Conservation (phyloP, 2,113 vertebrate species). For the Gnathonemus echidnorhynchus region DNA sequence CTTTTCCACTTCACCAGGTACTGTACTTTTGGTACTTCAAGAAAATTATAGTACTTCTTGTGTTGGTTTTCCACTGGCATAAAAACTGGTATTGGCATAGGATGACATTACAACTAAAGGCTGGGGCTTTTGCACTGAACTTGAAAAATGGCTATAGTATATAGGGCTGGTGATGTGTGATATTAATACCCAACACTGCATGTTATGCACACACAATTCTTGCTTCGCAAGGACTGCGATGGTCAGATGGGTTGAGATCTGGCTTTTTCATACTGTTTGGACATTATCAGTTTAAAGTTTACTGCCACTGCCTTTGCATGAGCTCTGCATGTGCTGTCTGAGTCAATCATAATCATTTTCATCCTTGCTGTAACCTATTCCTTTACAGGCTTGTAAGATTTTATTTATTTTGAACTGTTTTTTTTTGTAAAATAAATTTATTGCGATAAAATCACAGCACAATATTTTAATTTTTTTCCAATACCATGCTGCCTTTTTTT, state of each 20-base stretch:
- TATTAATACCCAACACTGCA: background rate
- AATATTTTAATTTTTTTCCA: background rate
- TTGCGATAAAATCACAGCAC: background rate
- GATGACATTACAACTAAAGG: too few species aligned
- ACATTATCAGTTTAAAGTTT: background rate
- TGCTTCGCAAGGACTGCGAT: background rate
- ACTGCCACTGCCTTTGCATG: background rate
- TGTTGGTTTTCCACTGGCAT: too few species aligned
- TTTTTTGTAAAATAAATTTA: background rate
- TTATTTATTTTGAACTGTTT: background rate
- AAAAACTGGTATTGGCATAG: too few species aligned
- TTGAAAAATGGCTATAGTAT: too few species aligned
- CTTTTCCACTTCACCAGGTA: background rate
- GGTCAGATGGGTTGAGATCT: background rate
- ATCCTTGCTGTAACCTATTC: background rate
- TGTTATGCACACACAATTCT: background rate
- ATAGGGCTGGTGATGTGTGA: background rate
- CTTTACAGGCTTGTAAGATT: too few species aligned
- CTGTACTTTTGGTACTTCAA: background rate
- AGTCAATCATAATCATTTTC: background rate
- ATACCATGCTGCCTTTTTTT: background rate
- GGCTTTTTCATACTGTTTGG: background rate
- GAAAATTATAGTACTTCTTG: background rate
- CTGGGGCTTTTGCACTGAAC: too few species aligned
- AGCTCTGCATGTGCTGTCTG: background rate